Evolutionary conservation across 2,113 vertebrate genomes (phyloP).

Genomic region (Amazona guildingii): DNA sequence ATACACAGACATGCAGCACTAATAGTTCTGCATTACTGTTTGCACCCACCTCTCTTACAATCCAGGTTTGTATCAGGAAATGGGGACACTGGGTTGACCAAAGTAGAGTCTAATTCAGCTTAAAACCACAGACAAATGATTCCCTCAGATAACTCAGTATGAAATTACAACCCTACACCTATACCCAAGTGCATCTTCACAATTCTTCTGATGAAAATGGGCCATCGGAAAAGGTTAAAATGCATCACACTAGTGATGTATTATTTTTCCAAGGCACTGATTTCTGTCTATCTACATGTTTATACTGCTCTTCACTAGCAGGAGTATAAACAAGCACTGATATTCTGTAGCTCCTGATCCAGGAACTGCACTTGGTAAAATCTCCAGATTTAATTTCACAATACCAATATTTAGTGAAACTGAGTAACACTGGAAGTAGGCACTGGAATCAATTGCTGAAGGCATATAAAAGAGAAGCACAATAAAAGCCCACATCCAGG

Average conservation of each 20-base stretch:
- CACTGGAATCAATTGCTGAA: not conserved
- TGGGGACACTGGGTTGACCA: not conserved
- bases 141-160: not conserved
- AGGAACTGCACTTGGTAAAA: not conserved
- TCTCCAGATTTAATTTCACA: not conserved
- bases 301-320: not conserved
- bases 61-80: accelerated
- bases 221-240: not conserved
- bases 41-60: not conserved
- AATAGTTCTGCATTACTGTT: not conserved
- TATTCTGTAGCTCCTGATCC: not conserved
- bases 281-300: not conserved
- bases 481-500: not conserved
- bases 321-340: not conserved
- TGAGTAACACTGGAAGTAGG: not conserved
- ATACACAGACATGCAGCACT: not conserved
- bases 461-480: not conserved
- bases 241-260: not conserved
- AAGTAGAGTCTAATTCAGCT: not conserved
- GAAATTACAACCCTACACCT: not conserved
- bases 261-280: not conserved
- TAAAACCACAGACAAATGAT: not conserved
- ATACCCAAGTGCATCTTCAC: not conserved
- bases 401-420: not conserved
- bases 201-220: not conserved